Evolutionary conservation across 2,888 invertebrate genomes (phyloP), one percentile per base, ranked within the genome.

Genomic region (Protodeltote pygarga): DNA sequence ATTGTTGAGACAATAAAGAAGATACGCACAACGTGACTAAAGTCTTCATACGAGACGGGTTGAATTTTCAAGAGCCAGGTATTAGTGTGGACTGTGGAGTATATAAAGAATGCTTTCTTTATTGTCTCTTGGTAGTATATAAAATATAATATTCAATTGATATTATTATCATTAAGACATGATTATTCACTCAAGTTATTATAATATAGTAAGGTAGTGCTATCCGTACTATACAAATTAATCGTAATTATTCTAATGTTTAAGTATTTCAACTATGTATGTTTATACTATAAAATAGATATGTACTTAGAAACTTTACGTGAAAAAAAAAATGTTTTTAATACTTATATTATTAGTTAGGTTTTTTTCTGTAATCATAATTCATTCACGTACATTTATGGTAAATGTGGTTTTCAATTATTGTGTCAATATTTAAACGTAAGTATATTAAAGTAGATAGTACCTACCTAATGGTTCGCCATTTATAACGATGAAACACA

Each of bases 331-430:
- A 48, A 68, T 47, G 68, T 61, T 75, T 78, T 55, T 76, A 73
- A 68, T 73, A 50, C 65, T 57, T 72, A 70, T 72, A n/a, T n/a
- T n/a, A n/a, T n/a, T n/a, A 68, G 65, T 77, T 73, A 71, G 46
- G 66, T 77, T 73, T 77, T 66, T 62, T 74, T 78, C 71, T 74
- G 67, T 79, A 75, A 40, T 61, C 66, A 68, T 73, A 59, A 73
- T 73, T 72, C 65, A 72, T 74, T 77, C 65, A 73, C 59, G 23
- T 57, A 55, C 28, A 38, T 49, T 59, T 71, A 73, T 77, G 72
- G 73, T 81, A 77, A 73, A 75, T 77, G 81, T 82, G 77, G 73
- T 86, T 87, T 83, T 81, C 85, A 87, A 88, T 87, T 87, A 85
- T 72, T 72, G 80, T 85, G 86, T 89, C 88, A 87, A 88, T 87